Evolutionary conservation across 2,797 vertebrate genomes (phyloP), one percentile per base, ranked within the genome.

Genomic region (Otolemur crassicaudatus): DNA sequence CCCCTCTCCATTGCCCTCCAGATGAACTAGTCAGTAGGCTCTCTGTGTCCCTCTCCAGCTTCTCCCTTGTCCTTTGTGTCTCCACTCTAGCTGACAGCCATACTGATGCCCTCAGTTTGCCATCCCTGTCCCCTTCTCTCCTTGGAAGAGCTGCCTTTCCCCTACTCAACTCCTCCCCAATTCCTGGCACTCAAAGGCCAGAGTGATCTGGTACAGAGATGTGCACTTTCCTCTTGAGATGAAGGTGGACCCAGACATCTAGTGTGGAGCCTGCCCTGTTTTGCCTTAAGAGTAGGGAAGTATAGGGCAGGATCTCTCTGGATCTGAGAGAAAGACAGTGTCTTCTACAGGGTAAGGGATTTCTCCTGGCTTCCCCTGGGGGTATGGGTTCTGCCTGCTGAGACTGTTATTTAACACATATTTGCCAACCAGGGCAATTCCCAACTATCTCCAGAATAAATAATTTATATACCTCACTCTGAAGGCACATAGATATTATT

Each of bases 381-480:
- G 46, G 23, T 75, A 58, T 29, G 49, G 79, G 43, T 25, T 49
- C 83, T 91, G 49, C 73, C 58, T 69, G 25, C 56, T 43, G 73
- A 86, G 25, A 16, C 31, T 40, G 20, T 49, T 61, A 56, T 46
- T 61, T 82, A 63, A 90, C 63, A 67, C 29, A 4, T 87, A 91
- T 90, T 83, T 79, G 86, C 56, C 76, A 88, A 81, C 22, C 61
- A 87, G 89, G 69, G 43, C 46, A 82, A 49, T 91, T 86, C 46
- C 53, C 83, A 93, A 58, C 43, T 58, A 77, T 60, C 7, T 27
- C 31, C 69, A 82, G 69, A 61, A 46, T 37, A 13, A 20, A 34
- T 82, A 75, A 73, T 67, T 94, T 60, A 77, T 6, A 19, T 37
- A 90, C 87, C 29, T 90, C 22, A 73, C 83, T 92, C 65, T 46